These are phyloP conservation scores for Hyphantria cunea DNA, from an alignment of 1,140 invertebrate genomes.

Conservation along the genomic window DNA sequence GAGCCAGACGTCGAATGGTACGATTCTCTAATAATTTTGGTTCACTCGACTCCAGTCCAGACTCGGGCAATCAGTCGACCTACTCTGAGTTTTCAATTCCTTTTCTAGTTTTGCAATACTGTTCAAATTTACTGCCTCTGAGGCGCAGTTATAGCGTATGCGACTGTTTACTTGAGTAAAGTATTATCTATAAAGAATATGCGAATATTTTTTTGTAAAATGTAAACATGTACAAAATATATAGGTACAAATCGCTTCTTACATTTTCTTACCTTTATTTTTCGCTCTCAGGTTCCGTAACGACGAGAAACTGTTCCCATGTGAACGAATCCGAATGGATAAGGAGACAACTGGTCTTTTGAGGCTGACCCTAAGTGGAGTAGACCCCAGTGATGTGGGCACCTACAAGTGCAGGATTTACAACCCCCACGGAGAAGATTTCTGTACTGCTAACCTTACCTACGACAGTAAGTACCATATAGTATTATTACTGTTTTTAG, in stretches of 20 bases:
- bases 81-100: too few species aligned
- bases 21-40: slow-evolving; percentile 4
- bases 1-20: slow-evolving; percentile 88
- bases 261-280: too few species aligned
- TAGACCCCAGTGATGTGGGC: slow-evolving; percentile 90
- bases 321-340: slow-evolving; percentile 91
- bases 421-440: slow-evolving; percentile 92
- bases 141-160: too few species aligned
- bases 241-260: too few species aligned
- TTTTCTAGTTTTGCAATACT: too few species aligned
- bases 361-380: slow-evolving; percentile 88
- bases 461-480: slow-evolving; percentile 88
- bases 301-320: slow-evolving; percentile 89
- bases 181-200: too few species aligned
- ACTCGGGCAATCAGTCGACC: too few species aligned
- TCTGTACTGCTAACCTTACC: slow-evolving; percentile 90
- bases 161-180: too few species aligned
- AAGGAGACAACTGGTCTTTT: slow-evolving; percentile 91
- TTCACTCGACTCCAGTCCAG: too few species aligned
- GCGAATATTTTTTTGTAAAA: too few species aligned
- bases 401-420: slow-evolving; percentile 90
- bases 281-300: slow-evolving; percentile 86
- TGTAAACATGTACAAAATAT: too few species aligned
- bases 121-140: too few species aligned
- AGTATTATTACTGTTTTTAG: not conserved